Conservation (phyloP, 2,797 vertebrate species). For the Gobionotothen gibberifrons region DNA sequence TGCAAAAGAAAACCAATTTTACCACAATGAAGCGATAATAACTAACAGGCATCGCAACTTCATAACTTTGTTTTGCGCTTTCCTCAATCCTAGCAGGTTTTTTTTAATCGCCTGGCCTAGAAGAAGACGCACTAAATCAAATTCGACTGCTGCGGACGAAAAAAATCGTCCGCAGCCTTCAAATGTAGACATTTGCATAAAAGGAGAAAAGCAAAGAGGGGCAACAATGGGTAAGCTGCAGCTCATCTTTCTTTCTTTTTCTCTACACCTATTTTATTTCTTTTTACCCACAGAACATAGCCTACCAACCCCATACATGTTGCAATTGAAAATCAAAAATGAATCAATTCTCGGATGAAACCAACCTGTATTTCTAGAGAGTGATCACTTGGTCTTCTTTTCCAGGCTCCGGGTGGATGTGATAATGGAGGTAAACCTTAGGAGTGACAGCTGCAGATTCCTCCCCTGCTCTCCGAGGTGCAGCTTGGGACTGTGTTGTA, state of each 20-base stretch:
- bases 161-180: neutral
- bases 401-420: slow-evolving; percentile 67
- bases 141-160: slow-evolving; percentile 5
- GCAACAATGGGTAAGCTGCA: slow-evolving; percentile 53
- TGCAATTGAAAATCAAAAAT: neutral
- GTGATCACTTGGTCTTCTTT: slow-evolving; percentile 52
- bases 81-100: neutral
- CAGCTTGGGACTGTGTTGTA: slow-evolving; percentile 70
- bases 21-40: neutral
- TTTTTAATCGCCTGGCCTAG: slow-evolving; percentile 14
- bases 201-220: neutral
- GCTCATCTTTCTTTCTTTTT: slow-evolving; percentile 18
- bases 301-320: neutral
- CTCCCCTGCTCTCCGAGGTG: slow-evolving; percentile 77
- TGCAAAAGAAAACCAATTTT: slow-evolving; percentile 9
- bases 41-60: neutral
- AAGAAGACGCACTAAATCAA: slow-evolving; percentile 23
- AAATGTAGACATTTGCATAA: slow-evolving; percentile 31
- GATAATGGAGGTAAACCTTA: slow-evolving; percentile 70
- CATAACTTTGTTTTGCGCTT: slow-evolving; percentile 27
- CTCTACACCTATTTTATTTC: slow-evolving; percentile 16
- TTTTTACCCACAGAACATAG: slow-evolving; percentile 1
- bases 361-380: slow-evolving; percentile 75
- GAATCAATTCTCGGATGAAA: slow-evolving; percentile 17
- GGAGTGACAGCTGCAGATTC: slow-evolving; percentile 84